A percentile compares a stretch with the other conserved stretches of the same genome.
Evolutionary conservation across 2,888 invertebrate species (phyloP).

Genomic region (Protophormia terraenovae): DNA sequence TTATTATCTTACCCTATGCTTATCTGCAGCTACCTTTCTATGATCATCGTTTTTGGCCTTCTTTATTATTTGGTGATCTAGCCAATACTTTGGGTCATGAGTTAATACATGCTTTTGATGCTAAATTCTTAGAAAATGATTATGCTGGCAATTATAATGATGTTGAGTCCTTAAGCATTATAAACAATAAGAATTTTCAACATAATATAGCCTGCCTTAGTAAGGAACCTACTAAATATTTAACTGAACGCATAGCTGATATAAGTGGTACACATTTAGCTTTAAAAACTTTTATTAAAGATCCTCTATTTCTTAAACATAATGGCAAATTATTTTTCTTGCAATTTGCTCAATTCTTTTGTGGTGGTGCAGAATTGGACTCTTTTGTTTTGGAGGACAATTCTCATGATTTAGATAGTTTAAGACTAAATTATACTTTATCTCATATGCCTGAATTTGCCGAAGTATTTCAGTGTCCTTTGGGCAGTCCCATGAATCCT

Average conservation of each 20-base stretch:
- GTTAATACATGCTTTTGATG: constrained; percentile 75
- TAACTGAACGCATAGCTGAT: constrained; percentile 75
- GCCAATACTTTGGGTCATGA: constrained; percentile 77
- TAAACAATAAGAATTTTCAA: constrained; percentile 68
- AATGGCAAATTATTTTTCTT: constrained; percentile 74
- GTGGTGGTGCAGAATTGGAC: constrained; percentile 68
- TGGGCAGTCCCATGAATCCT: constrained; percentile 73
- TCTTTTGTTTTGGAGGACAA: constrained; percentile 68
- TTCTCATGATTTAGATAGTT: constrained; percentile 73
- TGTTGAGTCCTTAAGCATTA: constrained; percentile 20
- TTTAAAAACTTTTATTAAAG: constrained; percentile 72
- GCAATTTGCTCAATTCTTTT: constrained; percentile 78
- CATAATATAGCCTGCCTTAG: constrained; percentile 71
- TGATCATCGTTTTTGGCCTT: constrained; percentile 74
- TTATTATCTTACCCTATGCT: constrained; percentile 74
- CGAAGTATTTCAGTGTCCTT: constrained; percentile 72
- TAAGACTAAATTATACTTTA: constrained; percentile 74
- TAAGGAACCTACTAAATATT: constrained; percentile 68
- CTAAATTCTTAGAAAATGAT: constrained; percentile 73
- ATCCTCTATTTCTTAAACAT: constrained; percentile 59
- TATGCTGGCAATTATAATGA: constrained; percentile 70
- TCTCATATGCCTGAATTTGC: constrained; percentile 75
- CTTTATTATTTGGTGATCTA: constrained; percentile 75
- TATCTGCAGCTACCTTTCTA: constrained; percentile 75
- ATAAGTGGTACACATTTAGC: constrained; percentile 76